Evolutionary conservation across 2,797 vertebrate genomes (phyloP).

Genomic region (Fistularia tabacaria): DNA sequence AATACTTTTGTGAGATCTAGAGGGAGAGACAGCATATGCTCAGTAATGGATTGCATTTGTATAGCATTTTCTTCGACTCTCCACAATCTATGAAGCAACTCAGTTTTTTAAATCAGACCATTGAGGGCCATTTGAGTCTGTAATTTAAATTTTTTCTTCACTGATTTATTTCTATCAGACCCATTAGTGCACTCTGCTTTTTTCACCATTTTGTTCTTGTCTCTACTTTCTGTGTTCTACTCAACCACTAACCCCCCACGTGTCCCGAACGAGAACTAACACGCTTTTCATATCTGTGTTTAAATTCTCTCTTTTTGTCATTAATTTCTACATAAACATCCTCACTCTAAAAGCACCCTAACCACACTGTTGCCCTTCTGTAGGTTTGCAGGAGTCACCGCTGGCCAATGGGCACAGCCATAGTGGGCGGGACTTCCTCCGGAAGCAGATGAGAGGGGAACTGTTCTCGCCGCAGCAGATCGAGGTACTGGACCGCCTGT

Average conservation of each 20-base stretch:
- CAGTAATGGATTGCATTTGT: slow-evolving; percentile 69
- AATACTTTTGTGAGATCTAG: slow-evolving; percentile 58
- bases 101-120: slow-evolving; percentile 46
- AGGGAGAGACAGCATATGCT: slow-evolving; percentile 40
- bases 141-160: slow-evolving; percentile 20
- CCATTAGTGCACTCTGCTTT: background rate
- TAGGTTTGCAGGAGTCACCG: slow-evolving; percentile 92
- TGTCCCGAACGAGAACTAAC: slow-evolving; percentile 10
- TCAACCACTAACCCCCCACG: background rate
- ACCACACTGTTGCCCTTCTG: slow-evolving; percentile 20
- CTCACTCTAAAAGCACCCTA: slow-evolving; percentile 6
- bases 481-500: slow-evolving; percentile 95
- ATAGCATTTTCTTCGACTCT: slow-evolving; percentile 52
- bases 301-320: background rate
- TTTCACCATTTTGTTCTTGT: background rate
- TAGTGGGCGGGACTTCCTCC: slow-evolving; percentile 94
- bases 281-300: background rate
- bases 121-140: slow-evolving; percentile 31
- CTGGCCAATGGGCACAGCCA: slow-evolving; percentile 93
- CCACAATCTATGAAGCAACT: slow-evolving; percentile 53
- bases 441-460: slow-evolving; percentile 98
- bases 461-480: slow-evolving; percentile 97
- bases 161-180: slow-evolving; percentile 19
- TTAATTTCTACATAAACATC: background rate
- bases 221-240: no score